Evolutionary conservation across 2,888 invertebrate genomes (phyloP), one percentile per base, ranked within the genome.

Genomic region (Sinelater perroti): DNA sequence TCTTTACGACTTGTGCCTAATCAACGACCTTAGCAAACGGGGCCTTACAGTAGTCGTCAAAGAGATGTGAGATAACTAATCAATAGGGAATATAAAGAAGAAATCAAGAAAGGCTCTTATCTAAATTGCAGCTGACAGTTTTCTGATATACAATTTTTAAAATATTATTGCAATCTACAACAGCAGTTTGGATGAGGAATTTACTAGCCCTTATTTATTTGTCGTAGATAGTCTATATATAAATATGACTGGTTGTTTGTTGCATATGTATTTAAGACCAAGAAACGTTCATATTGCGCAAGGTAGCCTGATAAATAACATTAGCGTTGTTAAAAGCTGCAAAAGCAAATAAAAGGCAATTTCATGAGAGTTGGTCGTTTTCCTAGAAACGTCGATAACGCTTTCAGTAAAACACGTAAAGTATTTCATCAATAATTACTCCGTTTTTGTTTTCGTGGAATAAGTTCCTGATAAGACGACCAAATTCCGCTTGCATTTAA

Each of bases 351-450:
- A 40, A 40, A 40, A 40, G 13, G 38, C 13, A 40, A 40, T 40
- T 40, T 14, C 14, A 40, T 8, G 24, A 24, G 24, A 7, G 14
- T 40, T n/a, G 4, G 1, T 16, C 7, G n/a, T 24, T 20, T 40
- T 40, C 40, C 40, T 11, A 24, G 40, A 40, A 40, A 40, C 46
- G 33, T 53, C 53, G 40, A 53, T 58, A 47, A 38, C 8, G 20
- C 20, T 46, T 40, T 21, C 38, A 26, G 40, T 42, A 31, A 42
- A 47, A 53, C 47, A 58, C 58, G 53, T 44, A 52, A 52, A 45
- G 26, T 35, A 53, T 47, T 53, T 53, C 30, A 53, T 53, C 42
- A 47, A 53, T 53, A 58, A 53, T 53, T 58, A 58, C 46, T 31
- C 16, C 33, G 46, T 31, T 36, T 47, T 53, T 58, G 53, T 47